These are phyloP conservation scores for Riparia riparia DNA, from an alignment of 2,113 vertebrate species.

Conservation along the genomic window DNA sequence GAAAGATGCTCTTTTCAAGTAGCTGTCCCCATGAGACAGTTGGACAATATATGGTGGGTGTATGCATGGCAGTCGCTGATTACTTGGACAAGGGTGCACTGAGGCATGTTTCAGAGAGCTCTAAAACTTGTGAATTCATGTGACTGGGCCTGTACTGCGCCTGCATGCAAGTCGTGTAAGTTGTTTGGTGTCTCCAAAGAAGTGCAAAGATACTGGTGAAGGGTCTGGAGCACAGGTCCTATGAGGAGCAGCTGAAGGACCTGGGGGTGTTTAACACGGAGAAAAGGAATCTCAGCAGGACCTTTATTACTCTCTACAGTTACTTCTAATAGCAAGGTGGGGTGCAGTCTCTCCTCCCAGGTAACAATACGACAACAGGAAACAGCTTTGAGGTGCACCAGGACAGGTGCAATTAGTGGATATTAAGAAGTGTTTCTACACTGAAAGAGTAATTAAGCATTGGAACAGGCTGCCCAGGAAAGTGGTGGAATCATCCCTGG, in stretches of 20 bases:
- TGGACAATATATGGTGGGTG: neutral
- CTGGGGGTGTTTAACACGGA: neutral
- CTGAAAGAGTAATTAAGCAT: neutral
- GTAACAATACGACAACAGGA: neutral
- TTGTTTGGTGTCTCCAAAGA: neutral
- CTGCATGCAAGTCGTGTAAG: neutral
- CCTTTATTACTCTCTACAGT: neutral
- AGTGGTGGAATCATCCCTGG: too few species aligned
- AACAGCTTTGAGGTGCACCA: neutral
- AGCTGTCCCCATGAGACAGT: neutral
- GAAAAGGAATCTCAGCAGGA: neutral
- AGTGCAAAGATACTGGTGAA: neutral
- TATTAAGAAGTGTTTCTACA: neutral
- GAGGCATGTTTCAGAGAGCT: neutral
- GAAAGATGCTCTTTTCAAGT: neutral
- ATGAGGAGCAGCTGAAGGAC: neutral
- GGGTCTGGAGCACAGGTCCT: neutral
- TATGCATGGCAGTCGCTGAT: fast-evolving
- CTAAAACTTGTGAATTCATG: fast-evolving
- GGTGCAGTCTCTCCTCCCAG: neutral
- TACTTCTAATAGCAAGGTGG: fast-evolving
- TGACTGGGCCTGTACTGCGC: neutral
- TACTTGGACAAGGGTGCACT: neutral
- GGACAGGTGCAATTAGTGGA: neutral
- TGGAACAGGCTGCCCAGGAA: neutral